Percentiles rank a stretch among this genome's conserved stretches.
These are phyloP conservation scores for Lipotes vexillifer DNA, from an alignment of 2,113 vertebrate species.

Conservation along the genomic window DNA sequence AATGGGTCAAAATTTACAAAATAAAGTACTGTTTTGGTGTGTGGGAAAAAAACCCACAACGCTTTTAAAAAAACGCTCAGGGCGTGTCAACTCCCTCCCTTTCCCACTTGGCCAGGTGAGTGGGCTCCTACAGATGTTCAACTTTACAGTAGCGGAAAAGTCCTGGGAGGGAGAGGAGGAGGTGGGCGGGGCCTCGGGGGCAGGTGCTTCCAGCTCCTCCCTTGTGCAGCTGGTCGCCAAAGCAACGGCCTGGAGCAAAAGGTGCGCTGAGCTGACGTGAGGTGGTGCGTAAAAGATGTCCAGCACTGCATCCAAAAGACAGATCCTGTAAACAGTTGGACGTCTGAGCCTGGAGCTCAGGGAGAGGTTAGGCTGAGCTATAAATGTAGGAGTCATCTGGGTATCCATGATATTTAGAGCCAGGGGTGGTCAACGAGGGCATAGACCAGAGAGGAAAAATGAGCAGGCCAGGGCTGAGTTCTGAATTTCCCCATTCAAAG, in stretches of 20 bases:
- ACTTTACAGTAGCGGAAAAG: neutral
- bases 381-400: neutral
- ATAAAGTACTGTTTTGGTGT: too few relatives aligned
- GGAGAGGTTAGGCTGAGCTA: neutral
- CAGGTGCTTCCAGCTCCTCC: too few relatives aligned
- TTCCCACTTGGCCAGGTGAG: neutral
- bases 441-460: neutral
- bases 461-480: neutral
- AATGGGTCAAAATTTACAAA: too few relatives aligned
- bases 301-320: neutral
- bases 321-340: neutral
- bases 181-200: neutral
- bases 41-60: too few relatives aligned
- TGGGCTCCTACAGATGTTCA: neutral
- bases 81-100: rapidly evolving
- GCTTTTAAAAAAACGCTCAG: neutral
- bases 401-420: neutral
- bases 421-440: neutral
- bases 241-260: neutral
- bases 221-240: neutral
- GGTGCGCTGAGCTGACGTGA: neutral
- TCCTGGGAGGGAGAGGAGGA: neutral
- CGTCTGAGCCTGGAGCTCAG: neutral
- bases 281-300: neutral
- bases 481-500: neutral